Evolutionary conservation across 2,888 invertebrate genomes (phyloP), one percentile per base, ranked within the genome.

Genomic region (Octonoba sinensis): DNA sequence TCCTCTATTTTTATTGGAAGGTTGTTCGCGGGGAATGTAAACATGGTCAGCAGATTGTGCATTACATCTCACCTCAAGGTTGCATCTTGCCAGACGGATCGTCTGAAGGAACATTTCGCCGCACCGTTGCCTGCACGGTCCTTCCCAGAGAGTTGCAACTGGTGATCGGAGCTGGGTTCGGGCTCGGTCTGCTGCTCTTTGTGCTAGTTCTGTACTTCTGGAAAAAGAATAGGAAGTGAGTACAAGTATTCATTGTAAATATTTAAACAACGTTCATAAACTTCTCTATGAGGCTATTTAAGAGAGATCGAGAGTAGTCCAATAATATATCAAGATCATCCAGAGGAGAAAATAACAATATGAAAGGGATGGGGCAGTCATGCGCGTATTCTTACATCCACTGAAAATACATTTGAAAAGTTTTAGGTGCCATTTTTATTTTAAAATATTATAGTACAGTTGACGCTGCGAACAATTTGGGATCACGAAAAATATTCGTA

Each of bases 21-120:
- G 88, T 84, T 87, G 89, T 91, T 67, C 88, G 88, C 56, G 91
- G 91, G 16, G 91, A 91, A 85, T 92, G 92, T 87, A 86, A 89
- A 1, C 86, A 88, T 78, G 91, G 91, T 1, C 85, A 87, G 47
- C 91, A 92, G 87, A 88, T 87, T 2, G 88, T 92, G 65, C 91
- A 91, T 85, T 91, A 90, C 84, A 88, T 91, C 77, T 89, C 90
- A 4, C 87, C 88, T 0, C 87, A 87, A 47, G 86, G 87, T 65
- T 89, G 88, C 74, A 83, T 87, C 4, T 84, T 86, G 51, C 86
- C 86, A 4, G 82, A 77, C 16, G 83, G 77, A 0, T 73, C 78
- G 13, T 18, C 74, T 2, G 69, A 67, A 22, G 82, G 64, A 1
- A 22, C 82, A 12, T 77, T 81, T 59, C 64, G 73, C 3, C 59